Evolutionary conservation across 2,888 invertebrate genomes (phyloP), one percentile per base, ranked within the genome.

Genomic region (Aleiodes alternator): DNA sequence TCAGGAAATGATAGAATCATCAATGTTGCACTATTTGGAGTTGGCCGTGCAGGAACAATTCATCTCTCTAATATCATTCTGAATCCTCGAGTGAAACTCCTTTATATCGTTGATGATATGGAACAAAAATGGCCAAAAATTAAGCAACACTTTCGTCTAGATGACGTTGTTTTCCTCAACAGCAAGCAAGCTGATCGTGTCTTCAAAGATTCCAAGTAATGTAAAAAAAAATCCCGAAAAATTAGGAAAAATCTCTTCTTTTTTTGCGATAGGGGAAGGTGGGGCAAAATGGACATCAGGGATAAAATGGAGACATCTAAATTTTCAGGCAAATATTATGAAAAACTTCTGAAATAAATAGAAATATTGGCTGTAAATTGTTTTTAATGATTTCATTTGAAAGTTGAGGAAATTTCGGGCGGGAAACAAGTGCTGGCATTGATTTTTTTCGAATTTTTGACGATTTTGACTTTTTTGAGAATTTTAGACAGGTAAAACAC

Each of bases 41-140:
- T 92, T 1, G 93, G 93, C 1, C 91, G 93, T 43, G 93, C 93
- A 2, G 93, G 93, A 0, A 91, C 92, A 68, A 93, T 93, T 77
- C 93, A 93, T 81, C 85, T 93, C 76, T 79, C 87, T 12, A 91
- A 91, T 78, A 86, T 93, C 29, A 78, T 91, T 4, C 84, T 83
- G 7, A 92, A 91, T 83, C 90, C 90, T 0, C 90, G 92, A 6
- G 85, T 91, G 0, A 87, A 90, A 38, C 84, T 93, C 5, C 86
- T 92, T 57, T 93, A 93, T 82, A 87, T 93, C 57, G 90, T 93
- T 0, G 93, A 93, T 61, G 92, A 92, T 68, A 86, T 90, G 34
- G 85, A 87, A 0, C 87, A 89, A 0, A 90, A 90, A 56, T 91
- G 91, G 82, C 81, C 84, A 1, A 89, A 90, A 29, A 82, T 93